phyloP scores from a whole-genome alignment of 2,113 vertebrate genomes.

The Ochotona princeps region DNA sequence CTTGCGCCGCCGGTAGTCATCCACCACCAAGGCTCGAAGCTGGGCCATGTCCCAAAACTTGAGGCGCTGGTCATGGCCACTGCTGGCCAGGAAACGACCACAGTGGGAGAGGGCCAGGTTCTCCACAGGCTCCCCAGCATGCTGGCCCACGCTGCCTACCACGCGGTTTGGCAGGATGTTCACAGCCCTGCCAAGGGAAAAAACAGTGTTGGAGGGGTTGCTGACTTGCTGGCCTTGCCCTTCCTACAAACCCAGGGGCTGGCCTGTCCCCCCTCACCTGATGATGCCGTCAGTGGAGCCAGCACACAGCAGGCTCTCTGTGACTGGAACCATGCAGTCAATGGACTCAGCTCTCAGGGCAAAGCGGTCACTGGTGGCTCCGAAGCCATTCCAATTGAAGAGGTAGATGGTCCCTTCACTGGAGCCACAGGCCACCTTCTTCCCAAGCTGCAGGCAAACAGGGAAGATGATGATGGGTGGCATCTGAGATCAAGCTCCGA shows the following conservation, averaged over 20 bases:
- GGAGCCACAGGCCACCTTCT: slow-evolving; percentile 95
- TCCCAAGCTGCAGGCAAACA: slow-evolving; percentile 86
- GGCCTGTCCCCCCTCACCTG: slow-evolving; percentile 85
- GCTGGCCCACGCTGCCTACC: slow-evolving; percentile 94
- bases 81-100: slow-evolving; percentile 91
- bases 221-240: not conserved
- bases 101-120: slow-evolving; percentile 89
- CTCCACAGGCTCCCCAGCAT: slow-evolving; percentile 93
- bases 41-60: slow-evolving; percentile 95
- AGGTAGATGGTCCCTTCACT: slow-evolving; percentile 95
- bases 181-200: slow-evolving; percentile 87
- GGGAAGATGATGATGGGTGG: not conserved
- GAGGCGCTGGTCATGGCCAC: slow-evolving; percentile 94
- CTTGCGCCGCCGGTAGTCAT: slow-evolving; percentile 93
- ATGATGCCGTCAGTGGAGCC: slow-evolving; percentile 95
- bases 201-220: not conserved
- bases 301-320: slow-evolving; percentile 92
- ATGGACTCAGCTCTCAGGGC: slow-evolving; percentile 92
- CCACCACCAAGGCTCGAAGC: slow-evolving; percentile 86
- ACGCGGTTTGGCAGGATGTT: slow-evolving; percentile 95
- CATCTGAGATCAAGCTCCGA: not conserved
- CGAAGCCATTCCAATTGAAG: slow-evolving; percentile 98
- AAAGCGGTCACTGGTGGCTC: slow-evolving; percentile 96
- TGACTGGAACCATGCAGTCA: slow-evolving; percentile 93
- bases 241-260: not conserved